Evolutionary conservation across 2,888 invertebrate genomes (phyloP).

Genomic region (Danaus chrysippus): DNA sequence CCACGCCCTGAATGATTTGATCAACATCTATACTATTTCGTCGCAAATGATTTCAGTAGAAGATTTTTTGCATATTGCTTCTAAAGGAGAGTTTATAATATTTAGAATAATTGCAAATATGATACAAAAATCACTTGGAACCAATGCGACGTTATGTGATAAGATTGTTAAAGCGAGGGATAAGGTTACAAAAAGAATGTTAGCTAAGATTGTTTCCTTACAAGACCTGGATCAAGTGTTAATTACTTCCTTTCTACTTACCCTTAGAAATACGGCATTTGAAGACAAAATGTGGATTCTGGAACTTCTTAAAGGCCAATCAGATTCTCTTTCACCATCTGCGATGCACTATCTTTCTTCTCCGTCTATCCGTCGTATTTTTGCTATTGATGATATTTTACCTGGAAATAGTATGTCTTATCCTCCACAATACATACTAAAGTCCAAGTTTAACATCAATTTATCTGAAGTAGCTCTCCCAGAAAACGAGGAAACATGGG

Average conservation of each 20-base stretch:
- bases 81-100: constrained; percentile 58
- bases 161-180: constrained; percentile 40
- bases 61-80: constrained; percentile 37
- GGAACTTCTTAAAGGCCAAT: constrained; percentile 56
- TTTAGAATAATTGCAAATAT: constrained; percentile 53
- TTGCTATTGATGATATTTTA: constrained; percentile 49
- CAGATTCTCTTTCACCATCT: constrained; percentile 52
- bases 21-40: constrained; percentile 45
- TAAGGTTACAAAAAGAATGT: constrained; percentile 47
- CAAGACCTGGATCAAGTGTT: constrained; percentile 65
- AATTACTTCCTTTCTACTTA: constrained; percentile 53
- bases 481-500: constrained; percentile 73
- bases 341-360: constrained; percentile 52
- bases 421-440: constrained; percentile 63
- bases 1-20: constrained; percentile 57
- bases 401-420: constrained; percentile 51
- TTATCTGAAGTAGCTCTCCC: constrained; percentile 62
- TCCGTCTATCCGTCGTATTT: constrained; percentile 51
- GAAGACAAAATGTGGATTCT: constrained; percentile 49
- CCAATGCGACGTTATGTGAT: constrained; percentile 26
- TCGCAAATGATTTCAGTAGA: constrained; percentile 27
- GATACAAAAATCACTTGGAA: constrained; percentile 34
- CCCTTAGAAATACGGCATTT: constrained; percentile 42
- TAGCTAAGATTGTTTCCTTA: constrained; percentile 53
- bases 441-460: constrained; percentile 67